Percentiles rank a stretch among this genome's conserved stretches.
Evolutionary conservation across 2,888 invertebrate genomes (phyloP).

Genomic region (Dexiosoma caninum): DNA sequence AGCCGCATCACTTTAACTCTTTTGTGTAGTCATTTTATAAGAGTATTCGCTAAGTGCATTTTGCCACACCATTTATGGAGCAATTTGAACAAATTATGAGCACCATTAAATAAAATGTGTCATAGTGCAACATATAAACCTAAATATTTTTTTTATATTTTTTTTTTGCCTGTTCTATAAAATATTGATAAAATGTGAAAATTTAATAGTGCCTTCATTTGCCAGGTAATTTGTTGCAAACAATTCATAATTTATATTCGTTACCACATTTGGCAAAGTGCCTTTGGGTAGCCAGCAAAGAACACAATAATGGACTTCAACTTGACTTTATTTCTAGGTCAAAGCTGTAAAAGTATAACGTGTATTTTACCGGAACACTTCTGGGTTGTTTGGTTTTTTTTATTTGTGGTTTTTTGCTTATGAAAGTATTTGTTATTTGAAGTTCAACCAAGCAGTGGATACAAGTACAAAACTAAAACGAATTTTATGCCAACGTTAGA

Average conservation of each 20-base stretch:
- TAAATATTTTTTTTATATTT: constrained; percentile 16
- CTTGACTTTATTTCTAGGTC: constrained; percentile 62
- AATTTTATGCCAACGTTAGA: constrained; percentile 49
- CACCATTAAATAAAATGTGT: constrained; percentile 50
- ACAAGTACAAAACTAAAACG: constrained; percentile 39
- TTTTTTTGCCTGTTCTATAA: constrained; percentile 52
- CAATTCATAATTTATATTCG: constrained; percentile 61
- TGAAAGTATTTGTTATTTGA: constrained; percentile 11
- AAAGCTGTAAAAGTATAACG: constrained; percentile 61
- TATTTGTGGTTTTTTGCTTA: too few species aligned
- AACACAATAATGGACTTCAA: constrained; percentile 59
- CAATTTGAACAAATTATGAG: constrained; percentile 53
- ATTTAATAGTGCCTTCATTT: constrained; percentile 59
- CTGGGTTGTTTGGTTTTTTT: neutral
- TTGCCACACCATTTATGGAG: constrained; percentile 35
- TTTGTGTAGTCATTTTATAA: neutral
- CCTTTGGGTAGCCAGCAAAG: constrained; percentile 44
- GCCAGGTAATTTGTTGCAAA: constrained; percentile 58
- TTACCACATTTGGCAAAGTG: constrained; percentile 59
- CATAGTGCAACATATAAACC: constrained; percentile 47
- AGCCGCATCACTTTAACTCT: neutral
- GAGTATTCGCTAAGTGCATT: neutral
- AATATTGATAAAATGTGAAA: constrained; percentile 60
- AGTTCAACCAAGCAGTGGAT: constrained; percentile 2
- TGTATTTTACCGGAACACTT: constrained; percentile 41